Conservation (phyloP, 2,888 invertebrate genomes). For the Mimas tiliae region DNA sequence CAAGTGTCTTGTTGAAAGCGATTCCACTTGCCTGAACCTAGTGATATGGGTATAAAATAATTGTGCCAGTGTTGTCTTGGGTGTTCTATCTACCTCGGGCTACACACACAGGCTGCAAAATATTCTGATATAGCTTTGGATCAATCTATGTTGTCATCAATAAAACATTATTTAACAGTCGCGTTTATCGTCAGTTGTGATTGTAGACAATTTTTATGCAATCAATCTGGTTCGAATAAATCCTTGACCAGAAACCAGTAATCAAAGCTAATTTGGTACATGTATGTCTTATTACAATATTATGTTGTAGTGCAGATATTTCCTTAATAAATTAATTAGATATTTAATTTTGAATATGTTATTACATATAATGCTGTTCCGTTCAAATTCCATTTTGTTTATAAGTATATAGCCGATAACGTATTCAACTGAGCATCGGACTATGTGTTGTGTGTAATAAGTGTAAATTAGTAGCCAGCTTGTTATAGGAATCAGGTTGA, state of each 20-base stretch:
- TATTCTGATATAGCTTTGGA: no score
- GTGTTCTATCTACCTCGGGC: no score
- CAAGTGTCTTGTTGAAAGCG: no score
- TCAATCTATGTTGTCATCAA: no score
- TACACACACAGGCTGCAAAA: no score
- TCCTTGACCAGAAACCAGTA: constrained; percentile 18
- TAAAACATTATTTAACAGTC: not conserved
- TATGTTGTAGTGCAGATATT: not conserved
- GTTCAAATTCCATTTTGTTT: not conserved
- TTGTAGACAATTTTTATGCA: constrained; percentile 1
- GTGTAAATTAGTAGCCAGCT: constrained; percentile 44
- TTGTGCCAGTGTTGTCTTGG: no score
- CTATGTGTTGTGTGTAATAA: constrained; percentile 34
- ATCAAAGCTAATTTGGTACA: constrained; percentile 29
- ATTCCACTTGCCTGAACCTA: no score
- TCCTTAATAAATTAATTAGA: not conserved
- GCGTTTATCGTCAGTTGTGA: not conserved
- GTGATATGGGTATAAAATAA: no score
- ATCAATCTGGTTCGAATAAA: constrained; percentile 11
- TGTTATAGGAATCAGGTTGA: constrained; percentile 56
- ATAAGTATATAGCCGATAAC: not conserved
- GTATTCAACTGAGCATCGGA: not conserved
- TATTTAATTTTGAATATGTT: no score
- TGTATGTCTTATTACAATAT: constrained; percentile 2
- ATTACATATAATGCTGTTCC: not conserved